Percentiles rank a stretch among this genome's conserved stretches.
phyloP scores from a whole-genome alignment of 2,888 invertebrate species.

The Cephalotes varians region DNA sequence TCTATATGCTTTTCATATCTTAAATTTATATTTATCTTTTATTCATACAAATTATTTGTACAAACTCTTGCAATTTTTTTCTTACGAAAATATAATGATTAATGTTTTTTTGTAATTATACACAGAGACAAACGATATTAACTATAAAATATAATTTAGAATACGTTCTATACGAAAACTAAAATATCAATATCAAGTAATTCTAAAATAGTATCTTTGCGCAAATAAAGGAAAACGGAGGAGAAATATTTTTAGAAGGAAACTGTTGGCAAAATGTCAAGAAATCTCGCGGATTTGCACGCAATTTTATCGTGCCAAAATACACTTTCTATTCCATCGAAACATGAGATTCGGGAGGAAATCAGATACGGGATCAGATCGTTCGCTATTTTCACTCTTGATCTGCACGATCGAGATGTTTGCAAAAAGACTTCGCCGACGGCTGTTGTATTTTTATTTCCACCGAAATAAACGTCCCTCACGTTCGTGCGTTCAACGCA shows the following conservation, averaged over 20 bases:
- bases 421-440: neutral
- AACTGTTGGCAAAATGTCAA: neutral
- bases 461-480: conserved; percentile 21
- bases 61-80: neutral
- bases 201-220: neutral
- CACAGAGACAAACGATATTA: neutral
- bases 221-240: neutral
- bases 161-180: neutral
- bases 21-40: neutral
- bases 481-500: conserved; percentile 1
- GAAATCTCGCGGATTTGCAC: neutral
- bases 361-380: conserved; percentile 6
- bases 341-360: neutral
- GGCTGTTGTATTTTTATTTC: conserved; percentile 34
- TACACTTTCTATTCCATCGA: neutral
- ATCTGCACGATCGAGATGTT: conserved; percentile 1
- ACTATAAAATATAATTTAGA: neutral
- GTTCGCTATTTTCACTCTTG: conserved; percentile 18
- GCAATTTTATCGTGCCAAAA: conserved; percentile 1
- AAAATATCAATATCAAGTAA: neutral
- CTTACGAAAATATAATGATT: neutral
- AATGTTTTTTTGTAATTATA: conserved; percentile 2
- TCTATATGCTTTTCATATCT: neutral
- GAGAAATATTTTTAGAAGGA: neutral
- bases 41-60: neutral